Evolutionary conservation across 1,140 invertebrate genomes (phyloP).

Genomic region (Calliphora vicina): DNA sequence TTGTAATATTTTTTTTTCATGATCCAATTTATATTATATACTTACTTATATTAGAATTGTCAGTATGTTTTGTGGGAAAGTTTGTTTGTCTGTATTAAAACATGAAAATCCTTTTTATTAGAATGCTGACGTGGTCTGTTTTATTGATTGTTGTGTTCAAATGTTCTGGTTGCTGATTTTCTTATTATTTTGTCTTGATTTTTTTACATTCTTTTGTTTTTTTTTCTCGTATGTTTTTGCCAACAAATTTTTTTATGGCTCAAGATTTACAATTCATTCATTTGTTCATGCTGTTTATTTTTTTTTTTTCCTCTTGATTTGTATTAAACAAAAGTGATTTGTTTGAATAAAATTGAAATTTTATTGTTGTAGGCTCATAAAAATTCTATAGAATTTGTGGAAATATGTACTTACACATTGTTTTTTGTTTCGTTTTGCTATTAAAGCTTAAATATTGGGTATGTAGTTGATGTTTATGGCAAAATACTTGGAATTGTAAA

Average conservation of each 20-base stretch:
- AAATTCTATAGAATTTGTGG: background rate
- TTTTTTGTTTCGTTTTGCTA: too few relatives aligned
- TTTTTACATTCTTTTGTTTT: background rate
- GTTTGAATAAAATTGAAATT: constrained; percentile 6
- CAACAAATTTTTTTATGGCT: background rate
- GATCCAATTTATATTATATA: too few relatives aligned
- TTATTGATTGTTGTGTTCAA: constrained; percentile 10
- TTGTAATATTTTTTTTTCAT: too few relatives aligned
- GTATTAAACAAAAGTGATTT: background rate
- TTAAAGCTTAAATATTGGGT: too few relatives aligned
- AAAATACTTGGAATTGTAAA: too few relatives aligned
- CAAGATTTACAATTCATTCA: constrained; percentile 3
- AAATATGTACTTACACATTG: too few relatives aligned
- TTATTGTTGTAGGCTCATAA: background rate
- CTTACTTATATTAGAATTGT: too few relatives aligned
- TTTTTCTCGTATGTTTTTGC: background rate
- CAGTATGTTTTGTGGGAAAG: too few relatives aligned
- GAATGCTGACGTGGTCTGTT: constrained; percentile 12
- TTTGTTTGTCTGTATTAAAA: background rate
- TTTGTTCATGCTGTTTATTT: background rate
- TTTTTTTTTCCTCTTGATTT: background rate
- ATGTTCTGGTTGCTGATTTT: constrained; percentile 9
- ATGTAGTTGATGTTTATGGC: too few relatives aligned
- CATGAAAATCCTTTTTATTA: constrained; percentile 10
- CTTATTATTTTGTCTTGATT: background rate